Percentiles rank a stretch among this genome's conserved stretches.
Evolutionary conservation across 2,888 invertebrate species (phyloP).

Genomic region (Apamea epomidion): DNA sequence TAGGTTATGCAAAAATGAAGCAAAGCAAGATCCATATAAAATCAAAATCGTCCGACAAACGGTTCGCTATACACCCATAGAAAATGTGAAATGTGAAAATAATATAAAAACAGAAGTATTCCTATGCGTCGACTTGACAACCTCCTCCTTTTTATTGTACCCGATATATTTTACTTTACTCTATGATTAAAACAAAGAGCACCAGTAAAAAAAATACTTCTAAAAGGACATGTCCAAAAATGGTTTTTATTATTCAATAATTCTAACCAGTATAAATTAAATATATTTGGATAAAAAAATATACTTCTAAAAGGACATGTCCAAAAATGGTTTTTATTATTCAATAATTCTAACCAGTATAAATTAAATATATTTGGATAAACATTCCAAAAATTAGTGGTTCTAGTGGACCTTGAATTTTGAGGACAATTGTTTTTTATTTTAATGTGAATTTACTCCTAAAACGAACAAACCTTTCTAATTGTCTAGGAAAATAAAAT

Average conservation of each 20-base stretch:
- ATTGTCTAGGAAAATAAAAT: not conserved
- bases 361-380: not conserved
- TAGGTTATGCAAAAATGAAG: not conserved
- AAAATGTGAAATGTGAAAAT: not conserved
- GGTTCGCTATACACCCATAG: not conserved
- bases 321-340: not conserved
- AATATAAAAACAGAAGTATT: not conserved
- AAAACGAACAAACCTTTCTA: not conserved
- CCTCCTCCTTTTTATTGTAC: too few relatives aligned
- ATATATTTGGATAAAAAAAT: not conserved
- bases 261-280: not conserved
- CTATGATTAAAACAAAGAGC: not conserved
- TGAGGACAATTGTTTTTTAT: not conserved
- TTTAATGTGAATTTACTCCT: not conserved
- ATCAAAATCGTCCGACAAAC: not conserved
- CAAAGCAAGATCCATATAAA: not conserved
- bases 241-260: not conserved
- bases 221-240: not conserved
- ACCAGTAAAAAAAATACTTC: not conserved
- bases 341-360: not conserved
- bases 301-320: not conserved
- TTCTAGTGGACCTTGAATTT: not conserved
- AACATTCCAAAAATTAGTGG: not conserved
- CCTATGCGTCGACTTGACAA: not conserved
- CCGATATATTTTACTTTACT: too few relatives aligned